A percentile compares a stretch with the other conserved stretches of the same genome.
phyloP scores from a whole-genome alignment of 2,888 invertebrate genomes.

The Synergus umbraculus region DNA sequence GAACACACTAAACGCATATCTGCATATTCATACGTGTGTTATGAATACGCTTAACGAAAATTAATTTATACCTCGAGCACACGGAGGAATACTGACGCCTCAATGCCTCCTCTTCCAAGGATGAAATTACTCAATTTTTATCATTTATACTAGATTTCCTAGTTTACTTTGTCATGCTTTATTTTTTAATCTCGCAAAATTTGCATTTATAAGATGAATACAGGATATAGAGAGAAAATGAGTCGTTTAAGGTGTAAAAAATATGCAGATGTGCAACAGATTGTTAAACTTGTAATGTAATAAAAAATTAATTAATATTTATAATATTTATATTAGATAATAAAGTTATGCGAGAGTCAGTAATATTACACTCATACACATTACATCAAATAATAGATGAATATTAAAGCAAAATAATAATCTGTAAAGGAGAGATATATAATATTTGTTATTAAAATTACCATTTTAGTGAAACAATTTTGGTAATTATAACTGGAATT shows the following conservation, averaged over 20 bases:
- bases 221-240: not conserved
- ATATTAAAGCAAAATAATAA: no score
- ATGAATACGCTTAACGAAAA: slow-evolving; percentile 18
- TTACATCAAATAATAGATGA: no score
- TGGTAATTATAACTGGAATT: not conserved
- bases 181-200: not conserved
- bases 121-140: not conserved
- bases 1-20: slow-evolving; percentile 4
- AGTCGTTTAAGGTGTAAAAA: no score
- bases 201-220: not conserved
- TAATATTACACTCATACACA: no score
- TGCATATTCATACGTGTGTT: slow-evolving; percentile 17
- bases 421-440: not conserved
- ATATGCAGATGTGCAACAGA: no score
- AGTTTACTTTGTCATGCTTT: not conserved
- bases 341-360: no score
- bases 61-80: not conserved
- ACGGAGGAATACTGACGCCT: not conserved
- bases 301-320: no score
- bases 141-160: not conserved
- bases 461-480: not conserved
- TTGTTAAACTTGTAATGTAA: no score
- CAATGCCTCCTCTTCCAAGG: not conserved
- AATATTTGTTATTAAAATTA: not conserved
- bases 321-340: no score